Percentiles rank a stretch among this genome's conserved stretches.
These are phyloP conservation scores for Tinea pellionella DNA, from an alignment of 2,888 invertebrate genomes.

Conservation along the genomic window DNA sequence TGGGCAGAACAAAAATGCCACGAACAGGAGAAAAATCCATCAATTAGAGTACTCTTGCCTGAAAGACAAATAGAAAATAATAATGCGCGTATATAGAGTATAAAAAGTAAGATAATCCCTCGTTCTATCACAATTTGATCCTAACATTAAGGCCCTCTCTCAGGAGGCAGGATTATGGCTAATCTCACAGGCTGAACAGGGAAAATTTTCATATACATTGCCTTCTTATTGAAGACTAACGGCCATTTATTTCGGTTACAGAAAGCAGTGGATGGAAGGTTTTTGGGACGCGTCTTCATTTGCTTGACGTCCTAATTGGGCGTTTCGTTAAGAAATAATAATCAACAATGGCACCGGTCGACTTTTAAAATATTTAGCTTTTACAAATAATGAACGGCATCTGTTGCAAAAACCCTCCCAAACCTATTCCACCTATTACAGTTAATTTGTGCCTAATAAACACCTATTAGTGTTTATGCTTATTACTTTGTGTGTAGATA, in stretches of 20 bases:
- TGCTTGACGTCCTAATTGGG: neutral
- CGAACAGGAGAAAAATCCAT: neutral
- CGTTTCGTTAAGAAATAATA: neutral
- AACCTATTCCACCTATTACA: no score
- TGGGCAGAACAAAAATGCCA: neutral
- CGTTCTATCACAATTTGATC: conserved; percentile 5
- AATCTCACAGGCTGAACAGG: neutral
- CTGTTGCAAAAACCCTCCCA: no score
- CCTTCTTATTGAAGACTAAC: neutral
- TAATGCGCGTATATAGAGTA: neutral
- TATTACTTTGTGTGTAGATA: no score
- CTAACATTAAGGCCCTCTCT: neutral
- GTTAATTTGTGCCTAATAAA: no score
- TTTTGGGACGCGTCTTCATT: neutral
- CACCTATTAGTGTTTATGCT: no score
- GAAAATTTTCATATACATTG: neutral
- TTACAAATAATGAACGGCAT: no score
- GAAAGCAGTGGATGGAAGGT: neutral
- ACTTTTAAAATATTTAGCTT: neutral
- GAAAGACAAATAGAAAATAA: neutral
- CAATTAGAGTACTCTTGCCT: neutral
- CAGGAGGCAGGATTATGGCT: neutral
- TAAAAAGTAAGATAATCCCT: neutral
- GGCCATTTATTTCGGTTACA: neutral
- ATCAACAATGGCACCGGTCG: neutral